phyloP scores from a whole-genome alignment of 2,113 vertebrate species.

The Coturnix japonica region DNA sequence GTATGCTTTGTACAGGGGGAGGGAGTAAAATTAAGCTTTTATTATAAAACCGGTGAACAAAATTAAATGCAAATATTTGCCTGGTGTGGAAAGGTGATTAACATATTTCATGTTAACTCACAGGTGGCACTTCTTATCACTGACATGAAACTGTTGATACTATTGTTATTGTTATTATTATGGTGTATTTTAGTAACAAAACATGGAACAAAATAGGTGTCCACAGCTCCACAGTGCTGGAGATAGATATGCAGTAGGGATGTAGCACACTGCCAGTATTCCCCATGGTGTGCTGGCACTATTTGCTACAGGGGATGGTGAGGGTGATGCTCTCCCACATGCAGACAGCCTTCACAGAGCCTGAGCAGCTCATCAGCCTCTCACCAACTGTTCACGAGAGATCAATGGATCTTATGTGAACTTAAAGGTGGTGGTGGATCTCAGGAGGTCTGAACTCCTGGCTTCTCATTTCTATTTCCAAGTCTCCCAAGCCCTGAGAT shows the following conservation, averaged over 20 bases:
- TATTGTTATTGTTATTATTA: neutral
- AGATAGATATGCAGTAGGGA: neutral
- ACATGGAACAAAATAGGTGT: neutral
- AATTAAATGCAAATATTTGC: neutral
- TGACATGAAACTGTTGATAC: neutral
- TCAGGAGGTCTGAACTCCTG: neutral
- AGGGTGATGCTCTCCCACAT: neutral
- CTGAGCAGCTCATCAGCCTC: neutral
- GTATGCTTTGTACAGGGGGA: neutral
- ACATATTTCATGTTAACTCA: neutral
- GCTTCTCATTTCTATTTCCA: neutral
- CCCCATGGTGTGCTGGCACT: neutral
- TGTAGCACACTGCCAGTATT: neutral
- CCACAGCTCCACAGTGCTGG: neutral
- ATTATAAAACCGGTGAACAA: neutral
- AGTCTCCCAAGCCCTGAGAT: neutral
- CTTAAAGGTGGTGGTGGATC: neutral
- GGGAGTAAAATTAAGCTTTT: constrained; percentile 11
- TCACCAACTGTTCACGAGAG: neutral
- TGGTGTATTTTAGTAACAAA: neutral
- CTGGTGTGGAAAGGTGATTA: neutral
- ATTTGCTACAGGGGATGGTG: neutral
- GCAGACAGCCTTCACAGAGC: neutral
- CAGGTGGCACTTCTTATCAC: neutral
- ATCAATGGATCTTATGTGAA: neutral